Conservation (phyloP, 2,113 vertebrate species). For the Gnathonemus echidnorhynchus region DNA sequence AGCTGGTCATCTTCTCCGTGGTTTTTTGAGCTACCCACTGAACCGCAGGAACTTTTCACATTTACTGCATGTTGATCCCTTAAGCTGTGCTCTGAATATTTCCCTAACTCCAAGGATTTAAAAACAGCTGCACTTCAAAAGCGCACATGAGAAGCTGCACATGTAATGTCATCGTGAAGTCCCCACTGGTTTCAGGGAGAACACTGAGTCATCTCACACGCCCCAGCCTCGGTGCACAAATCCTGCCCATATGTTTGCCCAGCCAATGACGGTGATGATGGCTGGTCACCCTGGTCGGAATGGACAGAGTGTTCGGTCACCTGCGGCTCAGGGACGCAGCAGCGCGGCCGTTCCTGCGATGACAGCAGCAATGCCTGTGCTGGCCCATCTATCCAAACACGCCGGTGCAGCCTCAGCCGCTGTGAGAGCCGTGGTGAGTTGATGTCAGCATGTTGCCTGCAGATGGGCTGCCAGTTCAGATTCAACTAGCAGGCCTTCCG, state of each 20-base stretch:
- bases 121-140: neutral
- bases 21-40: neutral
- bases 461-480: neutral
- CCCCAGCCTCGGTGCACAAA: neutral
- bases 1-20: neutral
- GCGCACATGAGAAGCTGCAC: neutral
- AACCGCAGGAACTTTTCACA: neutral
- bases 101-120: neutral
- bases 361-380: slow-evolving; percentile 74
- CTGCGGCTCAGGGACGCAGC: slow-evolving; percentile 86
- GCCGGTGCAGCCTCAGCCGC: slow-evolving; percentile 76
- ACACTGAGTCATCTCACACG: neutral
- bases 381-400: slow-evolving; percentile 86
- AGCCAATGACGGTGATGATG: slow-evolving; percentile 68
- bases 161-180: neutral
- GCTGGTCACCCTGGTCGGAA: slow-evolving; percentile 95
- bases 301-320: slow-evolving; percentile 89
- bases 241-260: slow-evolving; percentile 3
- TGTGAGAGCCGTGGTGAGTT: slow-evolving; percentile 81
- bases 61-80: neutral
- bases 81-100: neutral
- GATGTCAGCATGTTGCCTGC: neutral
- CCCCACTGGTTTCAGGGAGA: neutral
- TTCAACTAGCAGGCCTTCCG: neutral
- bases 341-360: slow-evolving; percentile 86